These are phyloP conservation scores for Apogon hyalosoma DNA, from an alignment of 2,797 vertebrate species.

Conservation along the genomic window DNA sequence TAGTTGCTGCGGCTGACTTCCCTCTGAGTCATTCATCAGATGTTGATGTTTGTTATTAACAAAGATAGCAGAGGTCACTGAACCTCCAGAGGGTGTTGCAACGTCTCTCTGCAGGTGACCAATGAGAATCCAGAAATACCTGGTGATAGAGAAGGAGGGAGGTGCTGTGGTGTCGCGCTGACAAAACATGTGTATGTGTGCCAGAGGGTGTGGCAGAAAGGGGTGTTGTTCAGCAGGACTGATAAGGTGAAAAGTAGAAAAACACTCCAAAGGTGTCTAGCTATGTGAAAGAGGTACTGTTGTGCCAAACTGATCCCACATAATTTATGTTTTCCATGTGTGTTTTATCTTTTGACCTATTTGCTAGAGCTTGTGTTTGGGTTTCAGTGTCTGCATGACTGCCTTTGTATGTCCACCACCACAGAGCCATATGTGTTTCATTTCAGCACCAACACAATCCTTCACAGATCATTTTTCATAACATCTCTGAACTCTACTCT, in stretches of 20 bases:
- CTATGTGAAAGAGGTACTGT: neutral
- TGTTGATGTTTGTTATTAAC: slow-evolving; percentile 28
- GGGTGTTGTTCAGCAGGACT: slow-evolving; percentile 24
- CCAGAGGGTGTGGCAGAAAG: slow-evolving; percentile 40
- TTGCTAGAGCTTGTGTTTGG: slow-evolving; percentile 18
- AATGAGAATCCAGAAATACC: slow-evolving; percentile 68
- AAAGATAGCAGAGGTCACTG: slow-evolving; percentile 53
- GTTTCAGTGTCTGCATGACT: slow-evolving; percentile 27
- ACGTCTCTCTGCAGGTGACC: slow-evolving; percentile 45
- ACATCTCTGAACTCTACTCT: slow-evolving; percentile 49
- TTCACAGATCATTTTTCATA: slow-evolving; percentile 56
- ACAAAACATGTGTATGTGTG: slow-evolving; percentile 57
- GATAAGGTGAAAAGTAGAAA: slow-evolving; percentile 49
- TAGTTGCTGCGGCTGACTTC: slow-evolving; percentile 15
- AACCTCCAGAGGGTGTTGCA: slow-evolving; percentile 61
- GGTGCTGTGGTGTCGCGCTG: neutral
- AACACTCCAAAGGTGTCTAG: slow-evolving; percentile 32
- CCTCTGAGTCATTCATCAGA: slow-evolving; percentile 15
- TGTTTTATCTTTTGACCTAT: slow-evolving; percentile 20
- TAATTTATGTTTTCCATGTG: slow-evolving; percentile 27
- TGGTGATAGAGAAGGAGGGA: slow-evolving; percentile 52
- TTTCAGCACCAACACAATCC: slow-evolving; percentile 24
- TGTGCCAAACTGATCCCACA: slow-evolving; percentile 34
- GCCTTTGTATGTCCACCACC: slow-evolving; percentile 17
- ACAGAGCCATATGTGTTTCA: slow-evolving; percentile 39